phyloP scores from a whole-genome alignment of 2,888 invertebrate genomes.

The Nezara viridula region DNA sequence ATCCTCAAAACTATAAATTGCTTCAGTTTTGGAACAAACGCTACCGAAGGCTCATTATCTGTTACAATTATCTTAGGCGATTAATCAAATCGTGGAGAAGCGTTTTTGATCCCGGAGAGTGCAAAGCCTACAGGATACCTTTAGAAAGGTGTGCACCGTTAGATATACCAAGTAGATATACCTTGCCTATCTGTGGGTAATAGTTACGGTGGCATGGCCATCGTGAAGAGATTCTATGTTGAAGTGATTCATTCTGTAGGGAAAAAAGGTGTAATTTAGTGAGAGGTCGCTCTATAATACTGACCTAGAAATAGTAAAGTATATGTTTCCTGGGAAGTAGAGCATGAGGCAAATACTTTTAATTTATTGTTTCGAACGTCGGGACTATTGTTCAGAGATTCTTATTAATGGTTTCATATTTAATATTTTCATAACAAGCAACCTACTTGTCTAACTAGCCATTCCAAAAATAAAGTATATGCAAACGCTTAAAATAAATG shows the following conservation, averaged over 20 bases:
- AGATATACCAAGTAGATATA: neutral
- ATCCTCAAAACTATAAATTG: conserved; percentile 55
- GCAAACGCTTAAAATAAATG: too few relatives aligned
- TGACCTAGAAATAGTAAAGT: conserved; percentile 27
- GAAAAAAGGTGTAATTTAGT: conserved; percentile 35
- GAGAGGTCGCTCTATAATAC: conserved; percentile 21
- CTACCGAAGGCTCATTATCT: conserved; percentile 47
- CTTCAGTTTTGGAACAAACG: conserved; percentile 51
- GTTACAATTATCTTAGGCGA: conserved; percentile 29
- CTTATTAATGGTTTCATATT: too few relatives aligned
- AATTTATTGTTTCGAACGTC: neutral
- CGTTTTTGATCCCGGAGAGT: neutral
- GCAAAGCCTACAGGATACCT: neutral
- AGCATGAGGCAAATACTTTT: neutral
- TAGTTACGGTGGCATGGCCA: neutral
- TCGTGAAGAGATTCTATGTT: conserved; percentile 20
- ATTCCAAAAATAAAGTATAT: too few relatives aligned
- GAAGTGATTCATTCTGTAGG: neutral
- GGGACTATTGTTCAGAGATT: too few relatives aligned
- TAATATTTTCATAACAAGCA: too few relatives aligned
- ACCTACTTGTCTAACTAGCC: too few relatives aligned
- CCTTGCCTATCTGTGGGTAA: neutral
- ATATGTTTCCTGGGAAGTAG: neutral
- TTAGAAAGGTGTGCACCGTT: conserved; percentile 7
- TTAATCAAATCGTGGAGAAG: conserved; percentile 40